Conservation (phyloP, 2,888 invertebrate species). For the Merodon equestris region DNA sequence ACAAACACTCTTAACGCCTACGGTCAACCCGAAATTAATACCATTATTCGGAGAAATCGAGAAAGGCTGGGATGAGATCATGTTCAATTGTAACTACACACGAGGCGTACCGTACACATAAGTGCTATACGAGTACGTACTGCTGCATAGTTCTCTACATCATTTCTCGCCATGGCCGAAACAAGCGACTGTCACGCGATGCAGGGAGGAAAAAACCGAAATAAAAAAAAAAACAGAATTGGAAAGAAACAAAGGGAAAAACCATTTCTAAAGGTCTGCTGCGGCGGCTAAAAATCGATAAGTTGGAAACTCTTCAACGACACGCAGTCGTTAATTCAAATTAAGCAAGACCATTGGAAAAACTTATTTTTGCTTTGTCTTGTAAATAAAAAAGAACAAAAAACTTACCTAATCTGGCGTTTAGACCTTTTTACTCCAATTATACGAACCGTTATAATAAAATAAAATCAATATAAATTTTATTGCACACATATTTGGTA, state of each 20-base stretch:
- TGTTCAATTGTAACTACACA: slow-evolving; percentile 21
- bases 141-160: slow-evolving; percentile 32
- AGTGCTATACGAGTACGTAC: no score
- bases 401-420: slow-evolving; percentile 27
- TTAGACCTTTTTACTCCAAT: slow-evolving; percentile 78
- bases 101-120: not conserved
- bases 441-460: slow-evolving; percentile 79
- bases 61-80: slow-evolving; percentile 40
- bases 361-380: slow-evolving; percentile 20
- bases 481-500: slow-evolving; percentile 77
- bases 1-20: not conserved
- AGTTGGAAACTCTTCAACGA: slow-evolving; percentile 29
- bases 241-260: not conserved
- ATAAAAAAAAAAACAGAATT: not conserved
- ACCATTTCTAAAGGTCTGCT: not conserved
- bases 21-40: slow-evolving; percentile 12
- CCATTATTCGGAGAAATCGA: slow-evolving; percentile 33
- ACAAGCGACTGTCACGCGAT: slow-evolving; percentile 43
- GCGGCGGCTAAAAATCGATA: slow-evolving; percentile 56
- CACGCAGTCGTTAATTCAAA: slow-evolving; percentile 27
- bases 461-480: slow-evolving; percentile 79
- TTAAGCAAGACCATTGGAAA: not conserved
- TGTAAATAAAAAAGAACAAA: not conserved
- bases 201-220: not conserved
- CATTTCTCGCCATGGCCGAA: slow-evolving; percentile 55